Percentiles rank a stretch among this genome's conserved stretches.
Conservation (phyloP, 2,797 vertebrate species). For the Arnoldichthys spilopterus region DNA sequence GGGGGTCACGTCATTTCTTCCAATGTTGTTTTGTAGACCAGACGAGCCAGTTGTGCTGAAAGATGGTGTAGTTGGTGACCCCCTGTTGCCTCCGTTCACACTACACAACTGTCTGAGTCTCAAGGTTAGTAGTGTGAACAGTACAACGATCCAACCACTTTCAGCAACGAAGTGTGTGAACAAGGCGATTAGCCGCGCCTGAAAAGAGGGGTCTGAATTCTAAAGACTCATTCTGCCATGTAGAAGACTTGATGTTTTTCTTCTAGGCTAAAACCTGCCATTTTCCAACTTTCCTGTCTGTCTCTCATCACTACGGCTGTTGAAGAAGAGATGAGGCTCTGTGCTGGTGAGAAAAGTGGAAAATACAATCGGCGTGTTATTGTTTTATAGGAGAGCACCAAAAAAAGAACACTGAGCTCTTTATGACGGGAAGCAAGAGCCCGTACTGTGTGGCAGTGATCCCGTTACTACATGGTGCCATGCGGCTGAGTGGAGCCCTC, state of each 20-base stretch:
- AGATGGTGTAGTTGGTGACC: no score
- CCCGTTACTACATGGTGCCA: conserved; percentile 58
- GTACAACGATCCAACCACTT: no score
- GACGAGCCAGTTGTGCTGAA: no score
- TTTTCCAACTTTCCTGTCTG: conserved; percentile 28
- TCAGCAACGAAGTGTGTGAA: no score
- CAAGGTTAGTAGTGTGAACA: no score
- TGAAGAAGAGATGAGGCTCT: conserved; percentile 25
- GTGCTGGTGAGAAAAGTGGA: conserved; percentile 40
- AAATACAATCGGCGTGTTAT: conserved; percentile 62
- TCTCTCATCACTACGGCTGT: conserved; percentile 10
- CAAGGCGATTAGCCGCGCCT: no score
- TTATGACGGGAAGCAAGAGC: conserved; percentile 63
- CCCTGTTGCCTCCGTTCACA: no score
- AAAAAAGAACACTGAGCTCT: conserved; percentile 47
- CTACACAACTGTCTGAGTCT: no score
- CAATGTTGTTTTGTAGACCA: no score
- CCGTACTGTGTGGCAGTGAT: conserved; percentile 58
- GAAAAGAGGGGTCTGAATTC: no score
- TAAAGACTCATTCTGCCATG: neutral
- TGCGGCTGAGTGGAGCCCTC: conserved; percentile 70
- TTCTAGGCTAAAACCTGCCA: conserved; percentile 19
- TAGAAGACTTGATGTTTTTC: conserved; percentile 5
- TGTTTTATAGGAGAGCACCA: conserved; percentile 45
- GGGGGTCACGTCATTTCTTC: no score